Base-by-base conservation (phyloP, 2,888 invertebrate genomes). In the Dryobotodes eremita region DNA sequence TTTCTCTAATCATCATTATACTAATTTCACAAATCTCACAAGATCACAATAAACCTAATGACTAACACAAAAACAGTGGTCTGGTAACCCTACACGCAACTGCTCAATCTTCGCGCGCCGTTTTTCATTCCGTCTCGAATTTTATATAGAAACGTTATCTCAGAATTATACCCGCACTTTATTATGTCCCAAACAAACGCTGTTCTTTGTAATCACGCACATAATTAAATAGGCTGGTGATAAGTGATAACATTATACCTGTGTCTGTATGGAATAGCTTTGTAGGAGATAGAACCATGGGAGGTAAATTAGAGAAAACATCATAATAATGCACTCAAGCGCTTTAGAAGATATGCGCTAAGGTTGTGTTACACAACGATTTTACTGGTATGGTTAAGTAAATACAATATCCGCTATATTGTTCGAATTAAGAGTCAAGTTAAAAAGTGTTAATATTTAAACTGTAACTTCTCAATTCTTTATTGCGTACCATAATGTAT, bases 101-200 rank as follows among this genome's bases (percentile, higher is more conserved):
- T 86, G 88, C 89, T 83, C 84, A 86, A 91, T 91, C 90, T 90
- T 86, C 61, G 26, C 76, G 65, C 75, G 85, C 85, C 81, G 77
- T 88, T 90, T 89, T 89, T 90, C 89, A 89, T 91, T 90, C 87
- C 84, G 81, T 80, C 87, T 89, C 86, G 88, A 91, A 90, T 42
- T 92, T 91, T 91, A 92, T 91, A 86, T 71, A 92, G 91, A 89
- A 89, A 89, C 85, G 90, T 91, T 91, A 91, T 91, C 87, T 86
- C 75, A 59, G 82, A 91, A 92, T 93, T 92, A 92, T 91, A 85
- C 89, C 84, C 85, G 81, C 86, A 90, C 88, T 91, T 91, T 89
- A 90, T 90, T 90, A 86, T 85, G 85, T 82, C 87, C 61, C 79
- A 75, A 77, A 86, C 86, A 88, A 88, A 81, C 75, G 75, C 57